phyloP scores from a whole-genome alignment of 2,113 vertebrate genomes.

The Pyrgilauda ruficollis region DNA sequence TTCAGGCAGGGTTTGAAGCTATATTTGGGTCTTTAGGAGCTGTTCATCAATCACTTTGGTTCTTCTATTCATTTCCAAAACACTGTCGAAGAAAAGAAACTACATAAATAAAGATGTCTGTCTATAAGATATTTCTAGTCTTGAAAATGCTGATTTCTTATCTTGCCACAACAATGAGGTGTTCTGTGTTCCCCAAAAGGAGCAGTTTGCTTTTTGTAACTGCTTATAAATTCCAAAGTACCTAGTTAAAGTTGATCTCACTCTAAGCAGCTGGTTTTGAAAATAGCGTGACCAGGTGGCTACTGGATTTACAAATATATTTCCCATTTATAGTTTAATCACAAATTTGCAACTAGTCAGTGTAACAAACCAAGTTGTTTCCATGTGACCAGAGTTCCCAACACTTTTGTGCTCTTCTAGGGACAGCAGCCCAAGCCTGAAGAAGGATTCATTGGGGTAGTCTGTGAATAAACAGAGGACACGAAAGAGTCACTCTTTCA shows the following conservation, averaged over 20 bases:
- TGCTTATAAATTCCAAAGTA: neutral
- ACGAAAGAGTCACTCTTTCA: neutral
- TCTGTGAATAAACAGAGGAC: neutral
- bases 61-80: neutral
- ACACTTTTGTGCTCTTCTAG: neutral
- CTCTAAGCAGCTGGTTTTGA: neutral
- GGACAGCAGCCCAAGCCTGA: neutral
- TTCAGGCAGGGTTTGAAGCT: neutral
- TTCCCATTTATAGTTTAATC: neutral
- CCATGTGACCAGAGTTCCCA: neutral
- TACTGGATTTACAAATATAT: neutral
- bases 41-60: neutral
- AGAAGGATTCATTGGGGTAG: neutral
- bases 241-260: neutral
- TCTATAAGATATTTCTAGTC: neutral
- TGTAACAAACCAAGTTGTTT: neutral
- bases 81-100: neutral
- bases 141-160: neutral
- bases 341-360: neutral
- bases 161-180: neutral
- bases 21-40: neutral
- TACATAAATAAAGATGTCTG: neutral
- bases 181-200: neutral
- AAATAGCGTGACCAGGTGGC: neutral
- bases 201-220: neutral